Evolutionary conservation across 2,113 vertebrate genomes (phyloP).

Genomic region (Leptosomus discolor): DNA sequence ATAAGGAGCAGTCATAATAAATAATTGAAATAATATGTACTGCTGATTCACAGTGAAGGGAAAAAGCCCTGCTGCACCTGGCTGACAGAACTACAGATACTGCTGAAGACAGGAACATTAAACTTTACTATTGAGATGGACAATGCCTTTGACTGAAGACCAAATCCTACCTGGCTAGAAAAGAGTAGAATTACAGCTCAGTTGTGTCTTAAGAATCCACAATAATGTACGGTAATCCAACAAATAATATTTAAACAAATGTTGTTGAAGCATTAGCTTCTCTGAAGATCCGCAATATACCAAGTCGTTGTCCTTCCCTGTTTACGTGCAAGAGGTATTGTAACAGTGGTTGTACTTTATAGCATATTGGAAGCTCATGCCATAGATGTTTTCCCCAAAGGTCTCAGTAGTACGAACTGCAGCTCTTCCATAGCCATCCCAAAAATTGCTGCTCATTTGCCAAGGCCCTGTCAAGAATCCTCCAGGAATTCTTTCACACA

Average conservation of each 20-base stretch:
- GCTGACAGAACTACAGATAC: neutral
- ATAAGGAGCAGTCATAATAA: neutral
- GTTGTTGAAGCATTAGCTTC: neutral
- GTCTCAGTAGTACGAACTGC: constrained; percentile 7
- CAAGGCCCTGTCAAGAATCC: constrained; percentile 25
- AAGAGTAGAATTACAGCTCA: neutral
- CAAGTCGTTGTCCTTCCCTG: neutral
- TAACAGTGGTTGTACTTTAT: neutral
- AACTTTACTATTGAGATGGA: neutral
- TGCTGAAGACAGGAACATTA: neutral
- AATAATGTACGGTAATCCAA: neutral
- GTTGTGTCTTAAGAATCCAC: neutral
- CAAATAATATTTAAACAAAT: neutral
- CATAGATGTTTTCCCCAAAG: neutral
- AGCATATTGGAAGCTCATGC: neutral
- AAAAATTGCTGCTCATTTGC: constrained; percentile 56
- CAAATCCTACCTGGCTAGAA: neutral
- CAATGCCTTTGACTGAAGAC: neutral
- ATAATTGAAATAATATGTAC: neutral
- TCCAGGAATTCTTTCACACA: constrained; percentile 58
- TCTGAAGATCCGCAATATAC: neutral
- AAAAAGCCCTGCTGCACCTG: neutral
- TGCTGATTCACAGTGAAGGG: neutral
- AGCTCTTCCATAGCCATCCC: constrained; percentile 22
- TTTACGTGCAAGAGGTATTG: neutral